Base-by-base conservation (phyloP, 2,113 vertebrate genomes). In the Chloropsis hardwickii region DNA sequence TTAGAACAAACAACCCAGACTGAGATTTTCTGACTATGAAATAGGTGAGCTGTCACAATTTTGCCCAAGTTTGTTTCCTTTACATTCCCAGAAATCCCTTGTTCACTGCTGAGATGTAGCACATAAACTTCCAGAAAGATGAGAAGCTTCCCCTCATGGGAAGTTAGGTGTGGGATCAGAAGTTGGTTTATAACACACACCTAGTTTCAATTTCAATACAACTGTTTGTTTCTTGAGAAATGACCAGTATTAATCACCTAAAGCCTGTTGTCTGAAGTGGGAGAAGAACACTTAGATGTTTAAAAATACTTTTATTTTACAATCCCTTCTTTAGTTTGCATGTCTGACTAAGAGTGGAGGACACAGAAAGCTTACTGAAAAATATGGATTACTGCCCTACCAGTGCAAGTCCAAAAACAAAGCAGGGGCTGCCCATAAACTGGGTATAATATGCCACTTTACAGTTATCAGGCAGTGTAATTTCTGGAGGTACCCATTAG, bases 191-290 rank as follows among this genome's bases (percentile, higher is more conserved):
- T 17, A 85, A 58, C 6, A 44, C 31, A 45, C 20, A 65, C 5
- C 3, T 58, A 12, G 15, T 71, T 89, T 84, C 67, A 42, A 9
- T 57, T 61, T 57, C 51, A 88, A 33, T 69, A 67, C 0, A 2
- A 15, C 23, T 86, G 11, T 9, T 85, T 65, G 16, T 77, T 86
- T 76, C 48, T 61, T 45, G 22, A 11, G 4, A 91, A 76, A 35
- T 62, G 0, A 29, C 14, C 37, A 51, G 45, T 8, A 40, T 0
- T 1, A 80, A 35, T 21, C 22, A n/a, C 12, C 37, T 69, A 72
- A 92, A 80, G 25, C 17, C 23, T 69, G 18, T 1, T 71, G 57
- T 13, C 23, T 65, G 58, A 29, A 47, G 12, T 16, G 4, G 2
- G 2, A 35, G 35, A 65, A 79, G 27, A 72, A 57, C 29, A 29